Conservation (phyloP, 2,888 invertebrate genomes). For the Ecdyonurus torrentis region DNA sequence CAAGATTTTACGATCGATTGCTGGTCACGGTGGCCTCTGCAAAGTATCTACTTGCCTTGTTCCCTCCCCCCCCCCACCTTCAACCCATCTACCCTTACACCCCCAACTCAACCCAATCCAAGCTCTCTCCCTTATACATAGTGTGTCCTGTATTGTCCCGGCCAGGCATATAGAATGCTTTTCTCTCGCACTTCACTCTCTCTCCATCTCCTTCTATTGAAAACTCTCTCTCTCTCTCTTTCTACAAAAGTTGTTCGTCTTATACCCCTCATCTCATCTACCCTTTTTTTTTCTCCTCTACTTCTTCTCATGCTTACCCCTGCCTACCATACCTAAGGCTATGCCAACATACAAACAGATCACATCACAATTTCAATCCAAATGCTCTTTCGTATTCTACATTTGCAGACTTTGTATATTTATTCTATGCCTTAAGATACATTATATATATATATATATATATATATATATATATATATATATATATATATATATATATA, state of each 20-base stretch:
- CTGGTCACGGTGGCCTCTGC: background rate
- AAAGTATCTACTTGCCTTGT: background rate
- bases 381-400: background rate
- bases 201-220: background rate
- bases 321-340: background rate
- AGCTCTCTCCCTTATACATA: too few species aligned
- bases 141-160: background rate
- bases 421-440: too few species aligned
- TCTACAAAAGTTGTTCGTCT: background rate
- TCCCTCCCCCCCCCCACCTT: background rate
- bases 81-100: too few species aligned
- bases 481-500: too few species aligned
- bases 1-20: background rate
- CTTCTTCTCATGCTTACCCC: background rate
- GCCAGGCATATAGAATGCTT: background rate
- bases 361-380: background rate
- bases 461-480: too few species aligned
- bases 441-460: too few species aligned
- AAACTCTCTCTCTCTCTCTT: too few species aligned
- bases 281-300: background rate
- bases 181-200: background rate
- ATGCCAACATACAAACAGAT: background rate
- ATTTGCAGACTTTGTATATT: too few species aligned
- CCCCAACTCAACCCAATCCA: too few species aligned
- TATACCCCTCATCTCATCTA: background rate